Base-by-base conservation (phyloP, 1,140 invertebrate species). In the Oreohelix idahoensis region DNA sequence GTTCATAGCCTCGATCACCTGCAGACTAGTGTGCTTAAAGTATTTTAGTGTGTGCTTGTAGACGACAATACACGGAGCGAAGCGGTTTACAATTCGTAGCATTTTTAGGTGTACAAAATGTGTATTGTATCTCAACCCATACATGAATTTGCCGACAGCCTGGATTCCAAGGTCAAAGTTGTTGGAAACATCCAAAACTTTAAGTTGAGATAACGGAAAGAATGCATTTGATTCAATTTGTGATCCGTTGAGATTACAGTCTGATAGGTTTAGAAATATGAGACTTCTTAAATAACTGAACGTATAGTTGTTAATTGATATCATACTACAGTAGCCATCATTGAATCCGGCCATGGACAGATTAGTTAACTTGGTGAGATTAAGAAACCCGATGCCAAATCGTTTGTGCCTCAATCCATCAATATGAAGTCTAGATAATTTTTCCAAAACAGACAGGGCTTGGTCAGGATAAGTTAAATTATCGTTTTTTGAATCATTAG, bases 1-100 rank as follows among this genome's bases (percentile, higher is more conserved):
- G n/a, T 71, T 26, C 63, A 38, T 70, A n/a, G 79, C 63, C 20
- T 71, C 63, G 38, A 81, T 81, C 63, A 49, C n/a, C 42, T 81
- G 53, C 51, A 81, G 39, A 32, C 66, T 49, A 13, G 45, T 71
- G 51, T 81, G 13, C 1, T 17, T 32, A 26, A 81, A 81, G 42
- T 81, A 71, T 49, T 23, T 32, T 23, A 81, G 42, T 8, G 69
- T 81, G 5, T 71, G 13, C 11, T 45, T 70, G 26, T n/a, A 71
- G 20, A 81, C 15, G 1, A 81, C 63, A 10, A 49, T 71, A 32
- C 79, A 81, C 5, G 79, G 42, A 26, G 17, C 36, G 32, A 71
- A 81, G 8, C 79, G 63, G 26, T 15, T 1, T 11, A 49, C 45
- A 32, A 81, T 49, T 49, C 32, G 39, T 4, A 49, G 66, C 63